These are phyloP conservation scores for Trichonephila clavata DNA, from an alignment of 1,140 invertebrate genomes.

Conservation along the genomic window DNA sequence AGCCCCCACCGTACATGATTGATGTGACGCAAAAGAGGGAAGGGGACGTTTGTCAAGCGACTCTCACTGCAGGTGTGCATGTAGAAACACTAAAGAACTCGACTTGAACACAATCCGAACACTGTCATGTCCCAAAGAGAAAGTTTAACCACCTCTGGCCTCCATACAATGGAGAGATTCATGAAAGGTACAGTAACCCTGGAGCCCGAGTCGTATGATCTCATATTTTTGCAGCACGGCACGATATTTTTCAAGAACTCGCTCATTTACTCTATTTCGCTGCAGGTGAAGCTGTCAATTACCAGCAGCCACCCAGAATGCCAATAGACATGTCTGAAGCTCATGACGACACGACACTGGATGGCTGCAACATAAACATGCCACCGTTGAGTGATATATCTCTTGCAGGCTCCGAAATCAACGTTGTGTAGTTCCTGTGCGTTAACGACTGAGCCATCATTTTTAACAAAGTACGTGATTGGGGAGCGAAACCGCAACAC, in stretches of 20 bases:
- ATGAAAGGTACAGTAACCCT: conserved; percentile 68
- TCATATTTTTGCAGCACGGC: conserved; percentile 66
- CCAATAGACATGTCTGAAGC: conserved; percentile 75
- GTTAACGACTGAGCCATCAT: conserved; percentile 76
- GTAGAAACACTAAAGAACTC: conserved; percentile 57
- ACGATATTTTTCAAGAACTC: conserved; percentile 69
- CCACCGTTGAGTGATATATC: conserved; percentile 76
- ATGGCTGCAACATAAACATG: conserved; percentile 75
- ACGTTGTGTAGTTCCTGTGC: conserved; percentile 76
- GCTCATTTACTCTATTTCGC: conserved; percentile 71
- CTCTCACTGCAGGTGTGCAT: conserved; percentile 62
- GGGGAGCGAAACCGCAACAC: conserved; percentile 76
- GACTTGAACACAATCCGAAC: conserved; percentile 44
- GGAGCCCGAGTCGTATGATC: neutral
- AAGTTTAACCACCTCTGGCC: conserved; percentile 74
- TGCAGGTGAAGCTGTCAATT: conserved; percentile 76
- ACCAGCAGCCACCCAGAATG: conserved; percentile 56
- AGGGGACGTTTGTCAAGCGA: neutral
- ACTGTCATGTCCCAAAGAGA: conserved; percentile 31
- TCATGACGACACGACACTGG: conserved; percentile 58
- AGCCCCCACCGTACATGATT: neutral
- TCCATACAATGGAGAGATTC: neutral
- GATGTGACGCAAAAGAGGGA: neutral
- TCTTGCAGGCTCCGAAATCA: conserved; percentile 65
- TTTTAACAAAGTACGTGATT: conserved; percentile 77